These are phyloP conservation scores for Strigamia crassipes DNA, from an alignment of 2,888 invertebrate species.

Conservation along the genomic window DNA sequence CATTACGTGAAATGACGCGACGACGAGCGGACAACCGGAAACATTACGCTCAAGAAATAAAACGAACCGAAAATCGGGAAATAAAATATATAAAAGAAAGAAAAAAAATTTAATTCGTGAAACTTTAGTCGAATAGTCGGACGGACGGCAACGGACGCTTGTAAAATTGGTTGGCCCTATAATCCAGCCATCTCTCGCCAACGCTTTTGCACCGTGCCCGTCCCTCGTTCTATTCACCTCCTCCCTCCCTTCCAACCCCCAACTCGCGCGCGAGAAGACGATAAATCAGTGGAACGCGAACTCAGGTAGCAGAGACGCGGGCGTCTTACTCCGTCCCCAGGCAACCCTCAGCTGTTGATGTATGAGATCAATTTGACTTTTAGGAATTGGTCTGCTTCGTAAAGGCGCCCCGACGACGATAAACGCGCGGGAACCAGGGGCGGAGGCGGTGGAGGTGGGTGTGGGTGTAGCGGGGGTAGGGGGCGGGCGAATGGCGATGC, in stretches of 20 bases:
- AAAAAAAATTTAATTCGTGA: not conserved
- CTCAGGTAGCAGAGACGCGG: not conserved
- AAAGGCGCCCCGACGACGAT: slow-evolving; percentile 33
- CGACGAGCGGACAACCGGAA: not conserved
- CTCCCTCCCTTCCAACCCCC: slow-evolving; percentile 8
- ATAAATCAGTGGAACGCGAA: slow-evolving; percentile 30
- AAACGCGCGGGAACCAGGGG: not conserved
- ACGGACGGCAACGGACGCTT: not conserved
- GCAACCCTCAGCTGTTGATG: slow-evolving; percentile 17
- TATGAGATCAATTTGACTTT: slow-evolving; percentile 35
- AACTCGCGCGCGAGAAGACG: slow-evolving; percentile 7
- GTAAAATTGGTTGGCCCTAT: not conserved
- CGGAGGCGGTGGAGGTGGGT: slow-evolving; percentile 15
- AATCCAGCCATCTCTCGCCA: not conserved
- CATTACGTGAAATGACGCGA: not conserved
- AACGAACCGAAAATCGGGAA: not conserved
- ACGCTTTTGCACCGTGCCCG: not conserved
- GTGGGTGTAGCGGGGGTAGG: not conserved
- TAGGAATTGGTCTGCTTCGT: slow-evolving; percentile 32
- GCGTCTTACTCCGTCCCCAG: slow-evolving; percentile 13
- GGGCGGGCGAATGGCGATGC: not conserved
- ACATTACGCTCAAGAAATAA: not conserved
- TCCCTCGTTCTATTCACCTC: not conserved
- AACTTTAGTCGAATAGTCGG: not conserved
- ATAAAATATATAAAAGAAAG: not conserved